Evolutionary conservation across 2,797 vertebrate species (phyloP), one percentile per base, ranked within the genome.

Genomic region (Melopsittacus undulatus): DNA sequence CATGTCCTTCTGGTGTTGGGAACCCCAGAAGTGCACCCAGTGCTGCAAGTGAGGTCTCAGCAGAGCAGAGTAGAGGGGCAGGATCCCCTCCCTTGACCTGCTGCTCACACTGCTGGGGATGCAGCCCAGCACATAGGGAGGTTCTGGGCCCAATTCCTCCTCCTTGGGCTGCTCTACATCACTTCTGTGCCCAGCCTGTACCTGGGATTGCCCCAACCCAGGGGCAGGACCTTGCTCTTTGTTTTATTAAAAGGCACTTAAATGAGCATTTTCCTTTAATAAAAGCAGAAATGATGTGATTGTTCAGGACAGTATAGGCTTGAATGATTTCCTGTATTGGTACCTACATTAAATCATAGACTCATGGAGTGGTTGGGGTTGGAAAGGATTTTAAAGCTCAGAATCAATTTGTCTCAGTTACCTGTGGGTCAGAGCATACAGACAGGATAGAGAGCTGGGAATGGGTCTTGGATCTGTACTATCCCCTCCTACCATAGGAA

Each of bases 221-320:
- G 14, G 22, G 14, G n/a, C 56, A 34, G n/a, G 22, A 34, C 22
- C n/a, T 57, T 34, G n/a, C 32, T 22, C 32, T 30, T 23, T 27
- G 18, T 45, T 64, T 32, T 4, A n/a, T 56, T 22, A n/a, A 56
- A 32, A n/a, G 6, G 32, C 13, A 70, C 64, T 36, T 40, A 36
- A 62, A 20, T 9, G 34, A 69, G n/a, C 3, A 1, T 17, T 51
- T 52, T n/a, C 36, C 19, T 3, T 32, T 68, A 13, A 10, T 15
- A 12, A 34, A 32, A 42, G 10, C 3, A 6, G n/a, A 27, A 51
- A 7, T 23, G 0, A 6, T 17, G 0, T 1, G 40, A 30, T 7
- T 57, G 36, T 45, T 34, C 24, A 22, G 81, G 45, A 26, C 56
- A 5, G 15, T 32, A 2, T 5, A 22, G 48, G 29, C 54, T 86